Evolutionary conservation across 2,113 vertebrate genomes (phyloP).

Genomic region (Perognathus longimembris): DNA sequence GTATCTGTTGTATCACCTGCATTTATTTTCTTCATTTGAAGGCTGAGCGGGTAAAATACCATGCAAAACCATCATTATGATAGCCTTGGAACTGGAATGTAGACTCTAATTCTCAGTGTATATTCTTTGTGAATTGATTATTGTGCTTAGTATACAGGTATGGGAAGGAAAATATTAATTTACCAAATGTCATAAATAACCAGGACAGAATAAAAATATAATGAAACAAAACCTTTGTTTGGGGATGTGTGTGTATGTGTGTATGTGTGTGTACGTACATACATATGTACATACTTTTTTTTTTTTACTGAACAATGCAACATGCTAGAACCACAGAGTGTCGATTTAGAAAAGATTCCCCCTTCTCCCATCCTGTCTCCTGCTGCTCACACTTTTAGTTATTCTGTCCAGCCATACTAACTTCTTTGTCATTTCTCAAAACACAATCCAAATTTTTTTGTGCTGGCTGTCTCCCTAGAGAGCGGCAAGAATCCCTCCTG

Average conservation of each 20-base stretch:
- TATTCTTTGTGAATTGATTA: not conserved
- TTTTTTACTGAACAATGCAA: not conserved
- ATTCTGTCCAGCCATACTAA: not conserved
- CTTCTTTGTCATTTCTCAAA: not conserved
- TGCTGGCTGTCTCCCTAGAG: not conserved
- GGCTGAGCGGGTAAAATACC: not conserved
- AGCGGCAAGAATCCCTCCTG: not conserved
- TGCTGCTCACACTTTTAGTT: not conserved
- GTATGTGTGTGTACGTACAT: no score
- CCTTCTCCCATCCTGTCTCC: not conserved
- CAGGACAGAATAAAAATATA: slow-evolving; percentile 49
- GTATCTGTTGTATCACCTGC: not conserved
- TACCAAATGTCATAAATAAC: slow-evolving; percentile 34
- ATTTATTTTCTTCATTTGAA: slow-evolving; percentile 30
- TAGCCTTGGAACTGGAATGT: not conserved
- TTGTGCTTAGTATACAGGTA: slow-evolving; percentile 38
- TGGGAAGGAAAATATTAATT: not conserved
- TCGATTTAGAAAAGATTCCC: not conserved
- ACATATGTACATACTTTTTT: not conserved
- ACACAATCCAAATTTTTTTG: not conserved
- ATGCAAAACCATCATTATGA: not conserved
- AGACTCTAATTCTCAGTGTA: not conserved
- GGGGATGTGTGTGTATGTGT: not conserved
- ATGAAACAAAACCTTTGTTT: slow-evolving; percentile 7
- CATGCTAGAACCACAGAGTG: not conserved